Base-by-base conservation (phyloP, 2,888 invertebrate genomes). In the Cantharis flavilabris region DNA sequence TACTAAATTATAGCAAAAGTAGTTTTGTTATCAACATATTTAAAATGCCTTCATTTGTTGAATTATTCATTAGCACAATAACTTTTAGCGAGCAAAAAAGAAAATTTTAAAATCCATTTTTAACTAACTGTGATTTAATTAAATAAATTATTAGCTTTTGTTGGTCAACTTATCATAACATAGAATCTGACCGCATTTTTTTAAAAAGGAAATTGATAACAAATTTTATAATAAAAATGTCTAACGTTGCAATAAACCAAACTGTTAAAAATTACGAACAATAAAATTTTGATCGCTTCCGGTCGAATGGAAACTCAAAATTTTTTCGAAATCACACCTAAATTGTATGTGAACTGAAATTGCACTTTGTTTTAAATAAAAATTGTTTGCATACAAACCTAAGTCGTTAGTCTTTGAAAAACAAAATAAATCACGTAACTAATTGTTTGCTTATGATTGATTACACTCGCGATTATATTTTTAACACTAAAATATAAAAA, bases 141-240 rank as follows among this genome's bases (percentile, higher is more conserved):
- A 9, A n/a, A 49, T 49, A 7, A 33, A 49, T 49, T 49, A 49
- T 13, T 4, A n/a, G n/a, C 49, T 7, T n/a, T 49, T 49, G 49
- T 49, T 49, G 49, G 49, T 49, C 49, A 49, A 7, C 7, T 49
- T n/a, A 49, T 49, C 49, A n/a, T 9, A 49, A n/a, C 49, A 49
- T n/a, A 49, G n/a, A 49, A 70, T 70, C 11, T 73, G 64, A 70
- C 72, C 65, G 76, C 65, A 69, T 75, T 69, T 26, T 23, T 26
- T 63, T 30, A 71, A 75, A 71, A 64, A 72, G 73, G 71, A 71
- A 78, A 77, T 64, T 74, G 76, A 71, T 71, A 80, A 73, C 75
- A 71, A 75, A 70, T 64, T 72, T 26, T 26, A 9, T 75, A 76
- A 77, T 79, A 70, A 67, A 20, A 13, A 63, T 28, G 63, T n/a